phyloP scores from a whole-genome alignment of 2,797 vertebrate genomes.

The Spatula versicolor region DNA sequence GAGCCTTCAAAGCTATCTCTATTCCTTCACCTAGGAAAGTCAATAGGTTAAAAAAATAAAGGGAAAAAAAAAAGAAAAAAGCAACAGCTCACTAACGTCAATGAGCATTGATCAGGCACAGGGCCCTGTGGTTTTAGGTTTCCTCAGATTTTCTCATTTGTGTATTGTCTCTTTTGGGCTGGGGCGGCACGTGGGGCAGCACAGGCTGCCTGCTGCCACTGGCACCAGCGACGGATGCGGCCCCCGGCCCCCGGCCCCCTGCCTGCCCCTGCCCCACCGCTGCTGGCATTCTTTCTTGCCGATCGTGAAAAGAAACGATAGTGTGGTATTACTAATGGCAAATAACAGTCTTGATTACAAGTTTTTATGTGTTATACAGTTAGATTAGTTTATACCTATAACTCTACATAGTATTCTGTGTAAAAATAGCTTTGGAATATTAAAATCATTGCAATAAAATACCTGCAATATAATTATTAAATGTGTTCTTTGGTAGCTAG shows the following conservation, averaged over 20 bases:
- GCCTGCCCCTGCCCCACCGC: neutral
- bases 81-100: neutral
- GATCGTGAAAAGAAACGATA: conserved; percentile 67
- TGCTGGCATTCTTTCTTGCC: conserved; percentile 72
- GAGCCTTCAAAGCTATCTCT: neutral
- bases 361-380: conserved; percentile 76
- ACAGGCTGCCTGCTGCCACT: no score
- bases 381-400: conserved; percentile 81
- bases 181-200: no score
- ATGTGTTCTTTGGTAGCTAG: conserved; percentile 85
- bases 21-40: conserved; percentile 3
- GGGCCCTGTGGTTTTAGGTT: conserved; percentile 6
- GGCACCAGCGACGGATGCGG: no score
- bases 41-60: conserved; percentile 19
- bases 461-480: conserved; percentile 82
- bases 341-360: conserved; percentile 78
- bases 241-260: no score
- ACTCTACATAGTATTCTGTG: conserved; percentile 84
- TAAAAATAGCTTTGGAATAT: conserved; percentile 87
- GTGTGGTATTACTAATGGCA: conserved; percentile 75
- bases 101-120: neutral
- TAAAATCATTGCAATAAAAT: conserved; percentile 87
- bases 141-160: neutral
- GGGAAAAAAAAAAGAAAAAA: conserved; percentile 31
- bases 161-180: no score